These are phyloP conservation scores for Mionectes olivaceus DNA, from an alignment of 2,797 vertebrate species.

Conservation along the genomic window DNA sequence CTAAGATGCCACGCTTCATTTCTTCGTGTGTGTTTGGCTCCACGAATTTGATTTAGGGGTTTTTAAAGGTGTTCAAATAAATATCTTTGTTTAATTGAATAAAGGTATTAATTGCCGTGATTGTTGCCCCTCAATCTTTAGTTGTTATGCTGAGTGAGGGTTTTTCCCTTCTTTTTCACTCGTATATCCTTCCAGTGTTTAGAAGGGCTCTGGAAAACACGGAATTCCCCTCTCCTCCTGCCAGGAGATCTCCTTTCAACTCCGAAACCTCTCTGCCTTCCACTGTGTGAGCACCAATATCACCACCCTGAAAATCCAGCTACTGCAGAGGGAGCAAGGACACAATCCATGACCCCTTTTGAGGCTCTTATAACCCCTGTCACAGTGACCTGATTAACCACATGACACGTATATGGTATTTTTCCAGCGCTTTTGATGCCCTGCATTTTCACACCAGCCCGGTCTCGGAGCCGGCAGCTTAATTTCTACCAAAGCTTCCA, in stretches of 20 bases:
- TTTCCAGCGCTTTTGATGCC: background rate
- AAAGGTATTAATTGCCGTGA: constrained; percentile 60
- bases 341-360: background rate
- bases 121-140: constrained; percentile 63
- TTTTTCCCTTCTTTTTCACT: constrained; percentile 73
- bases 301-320: constrained; percentile 11
- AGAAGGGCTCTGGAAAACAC: constrained; percentile 58
- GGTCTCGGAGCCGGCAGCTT: too few relatives aligned
- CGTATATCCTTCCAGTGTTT: constrained; percentile 46
- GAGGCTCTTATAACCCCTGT: background rate
- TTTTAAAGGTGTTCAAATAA: too few relatives aligned
- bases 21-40: constrained; percentile 72
- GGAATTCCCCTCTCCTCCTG: constrained; percentile 56
- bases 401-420: rapidly evolving
- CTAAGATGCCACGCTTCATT: background rate
- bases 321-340: background rate
- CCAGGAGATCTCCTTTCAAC: constrained; percentile 18
- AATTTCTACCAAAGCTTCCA: background rate
- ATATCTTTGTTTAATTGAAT: too few relatives aligned
- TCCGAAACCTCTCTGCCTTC: constrained; percentile 57
- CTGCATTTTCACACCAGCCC: background rate
- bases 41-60: constrained; percentile 64
- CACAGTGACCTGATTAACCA: background rate
- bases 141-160: constrained; percentile 62
- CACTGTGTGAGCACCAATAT: constrained; percentile 35